Evolutionary conservation across 2,113 vertebrate species (phyloP).

Genomic region (Neomonachus schauinslandi): DNA sequence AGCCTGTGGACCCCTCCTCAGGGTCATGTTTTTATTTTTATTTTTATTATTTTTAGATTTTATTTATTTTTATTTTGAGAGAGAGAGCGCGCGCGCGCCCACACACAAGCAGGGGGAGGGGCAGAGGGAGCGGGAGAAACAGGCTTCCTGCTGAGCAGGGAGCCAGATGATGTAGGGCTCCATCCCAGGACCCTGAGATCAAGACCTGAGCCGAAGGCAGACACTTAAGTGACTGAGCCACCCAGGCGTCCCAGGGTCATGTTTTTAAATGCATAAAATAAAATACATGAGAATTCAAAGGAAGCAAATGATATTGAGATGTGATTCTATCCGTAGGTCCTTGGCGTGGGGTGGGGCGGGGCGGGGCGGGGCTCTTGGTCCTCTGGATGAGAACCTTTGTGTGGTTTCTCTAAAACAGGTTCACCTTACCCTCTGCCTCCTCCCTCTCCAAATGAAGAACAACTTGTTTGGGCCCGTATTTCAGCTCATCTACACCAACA

Average conservation of each 20-base stretch:
- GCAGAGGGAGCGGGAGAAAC: not conserved
- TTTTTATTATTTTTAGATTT: too few species aligned
- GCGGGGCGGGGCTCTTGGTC: not conserved
- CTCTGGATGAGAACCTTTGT: not conserved
- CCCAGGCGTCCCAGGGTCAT: not conserved
- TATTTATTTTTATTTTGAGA: too few species aligned
- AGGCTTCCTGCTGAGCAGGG: too few species aligned
- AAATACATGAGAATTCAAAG: not conserved
- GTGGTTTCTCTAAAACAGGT: not conserved
- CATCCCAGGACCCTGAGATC: not conserved
- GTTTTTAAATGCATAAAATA: slow-evolving; percentile 34
- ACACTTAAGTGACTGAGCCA: not conserved
- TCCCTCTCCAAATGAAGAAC: not conserved
- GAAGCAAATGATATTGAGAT: slow-evolving; percentile 1
- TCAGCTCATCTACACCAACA: not conserved
- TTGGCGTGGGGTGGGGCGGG: not conserved
- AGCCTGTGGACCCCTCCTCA: not conserved
- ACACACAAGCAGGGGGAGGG: too few species aligned
- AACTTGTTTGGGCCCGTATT: not conserved
- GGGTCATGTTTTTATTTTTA: not conserved
- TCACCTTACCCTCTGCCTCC: not conserved
- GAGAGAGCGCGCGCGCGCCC: too few species aligned
- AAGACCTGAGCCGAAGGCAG: not conserved
- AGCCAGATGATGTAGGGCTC: not conserved
- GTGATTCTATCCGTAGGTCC: not conserved